Evolutionary conservation across 2,113 vertebrate species (phyloP).

Genomic region (Hippocampus abdominalis): DNA sequence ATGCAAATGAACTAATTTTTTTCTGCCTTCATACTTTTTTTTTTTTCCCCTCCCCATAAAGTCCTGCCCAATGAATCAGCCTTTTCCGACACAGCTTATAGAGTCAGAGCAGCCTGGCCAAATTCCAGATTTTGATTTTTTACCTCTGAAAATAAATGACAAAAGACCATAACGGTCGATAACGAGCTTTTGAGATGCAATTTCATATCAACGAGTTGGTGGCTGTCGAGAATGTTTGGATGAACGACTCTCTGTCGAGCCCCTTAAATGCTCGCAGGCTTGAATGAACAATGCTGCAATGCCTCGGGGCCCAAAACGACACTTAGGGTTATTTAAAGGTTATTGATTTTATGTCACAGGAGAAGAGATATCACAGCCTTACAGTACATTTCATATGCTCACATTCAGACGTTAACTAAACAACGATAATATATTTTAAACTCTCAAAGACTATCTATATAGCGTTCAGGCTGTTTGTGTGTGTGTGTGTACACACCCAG

Average conservation of each 20-base stretch:
- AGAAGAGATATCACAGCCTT: slow-evolving; percentile 57
- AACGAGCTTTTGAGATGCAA: slow-evolving; percentile 55
- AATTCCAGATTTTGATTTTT: slow-evolving; percentile 55
- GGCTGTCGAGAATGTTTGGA: slow-evolving; percentile 53
- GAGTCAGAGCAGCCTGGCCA: slow-evolving; percentile 45
- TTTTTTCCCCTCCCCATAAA: neutral
- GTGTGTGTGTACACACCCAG: too few species aligned
- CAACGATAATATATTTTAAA: slow-evolving; percentile 63
- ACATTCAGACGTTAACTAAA: slow-evolving; percentile 59
- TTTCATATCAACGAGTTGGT: slow-evolving; percentile 62
- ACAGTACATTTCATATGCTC: slow-evolving; percentile 57
- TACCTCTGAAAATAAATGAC: slow-evolving; percentile 63
- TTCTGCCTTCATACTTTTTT: slow-evolving; percentile 17
- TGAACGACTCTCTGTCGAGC: slow-evolving; percentile 59
- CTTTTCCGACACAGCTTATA: slow-evolving; percentile 12
- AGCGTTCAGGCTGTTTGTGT: slow-evolving; percentile 19
- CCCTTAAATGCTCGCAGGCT: slow-evolving; percentile 48
- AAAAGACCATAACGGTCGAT: slow-evolving; percentile 60
- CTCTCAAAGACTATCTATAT: slow-evolving; percentile 57
- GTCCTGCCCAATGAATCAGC: neutral
- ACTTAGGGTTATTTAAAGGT: slow-evolving; percentile 67
- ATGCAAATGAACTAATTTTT: slow-evolving; percentile 30
- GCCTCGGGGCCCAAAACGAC: slow-evolving; percentile 37
- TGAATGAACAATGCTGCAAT: slow-evolving; percentile 31
- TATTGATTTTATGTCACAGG: slow-evolving; percentile 60